Base-by-base conservation (phyloP, 2,797 vertebrate species). In the Dendrocincla fuliginosa region DNA sequence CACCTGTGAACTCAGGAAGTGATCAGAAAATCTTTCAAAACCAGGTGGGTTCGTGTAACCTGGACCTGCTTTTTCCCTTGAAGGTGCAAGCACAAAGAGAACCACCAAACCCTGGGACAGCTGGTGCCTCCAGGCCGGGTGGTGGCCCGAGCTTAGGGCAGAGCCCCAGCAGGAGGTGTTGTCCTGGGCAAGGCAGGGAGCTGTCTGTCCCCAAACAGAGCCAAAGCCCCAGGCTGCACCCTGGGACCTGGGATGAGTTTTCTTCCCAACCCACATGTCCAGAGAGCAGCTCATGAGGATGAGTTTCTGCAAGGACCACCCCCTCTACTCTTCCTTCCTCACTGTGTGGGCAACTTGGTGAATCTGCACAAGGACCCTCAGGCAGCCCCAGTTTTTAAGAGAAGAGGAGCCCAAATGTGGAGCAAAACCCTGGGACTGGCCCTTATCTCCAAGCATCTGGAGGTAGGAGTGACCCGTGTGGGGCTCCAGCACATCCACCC, bases 1-100 rank as follows among this genome's bases (percentile, higher is more conserved):
- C 19, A n/a, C 13, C 60, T 33, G 27, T 3, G 28, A 83, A n/a
- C 16, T 18, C 47, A 17, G 52, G 18, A 71, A 81, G 57, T 3
- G 6, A 84, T 65, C 1, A 53, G 35, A 65, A 69, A 56, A 42
- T 14, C 25, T 59, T 60, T 49, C 47, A 65, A 74, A 82, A 63
- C 49, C 64, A 79, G 89, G 87, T 85, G 65, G 68, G 60, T 92
- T 92, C 19, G 41, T 95, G 95, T 95, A 68, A 97, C 95, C 97
- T 75, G 41, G 88, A 91, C 94, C 84, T 79, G 89, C 87, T 81
- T 93, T 73, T 80, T 50, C 47, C 57, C 53, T 82, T 84, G 78
- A 39, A 95, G 93, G 74, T 41, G 41, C 57, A 28, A 41, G 78
- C 76, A 64, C 75, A 47, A 73, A 30, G 57, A 47, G 49, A 49